Base-by-base conservation (phyloP, 2,113 vertebrate species). In the Micromys minutus region DNA sequence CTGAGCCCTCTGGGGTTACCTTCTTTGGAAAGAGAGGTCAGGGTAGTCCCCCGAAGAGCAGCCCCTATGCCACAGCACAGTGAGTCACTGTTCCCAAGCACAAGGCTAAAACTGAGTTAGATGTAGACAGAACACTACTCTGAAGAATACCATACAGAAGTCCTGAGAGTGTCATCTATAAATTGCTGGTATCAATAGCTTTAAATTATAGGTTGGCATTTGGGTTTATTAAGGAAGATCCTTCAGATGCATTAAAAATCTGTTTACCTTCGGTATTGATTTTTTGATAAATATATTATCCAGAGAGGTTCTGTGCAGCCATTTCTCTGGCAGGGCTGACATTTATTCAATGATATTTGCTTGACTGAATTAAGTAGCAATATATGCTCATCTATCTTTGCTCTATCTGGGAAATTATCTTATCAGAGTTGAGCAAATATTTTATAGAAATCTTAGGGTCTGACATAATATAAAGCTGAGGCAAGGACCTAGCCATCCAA, bases 331-430 rank as follows among this genome's bases (percentile, higher is more conserved):
- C 74, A 97, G 96, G 97, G 92, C 55, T 97, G 97, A 95, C 97
- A 97, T 97, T 97, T 97, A 97, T 93, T 97, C 97, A 95, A 96
- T 98, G 88, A 92, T 97, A 97, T 97, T 97, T 97, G 92, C 95
- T 94, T 96, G 93, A 92, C 95, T 96, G 94, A 97, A 96, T 97
- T 97, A 97, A 97, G 95, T 94, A 97, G 96, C 94, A 97, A 96
- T 94, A 96, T 81, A 96, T 79, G 80, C 90, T 95, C 95, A 96
- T 96, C 92, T 94, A 96, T 97, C 94, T 96, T 91, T 93, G 47
- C 94, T 93, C 3, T 90, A 91, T 94, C 84, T 96, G 63, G 24
- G 81, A 96, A 95, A 97, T 95, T 92, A 95, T 95, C 89, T 94
- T 91, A 88, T 96, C 85, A 95, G 55, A 93, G 79, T 85, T 93